phyloP scores from a whole-genome alignment of 2,888 invertebrate species.

The Agrochola lota region DNA sequence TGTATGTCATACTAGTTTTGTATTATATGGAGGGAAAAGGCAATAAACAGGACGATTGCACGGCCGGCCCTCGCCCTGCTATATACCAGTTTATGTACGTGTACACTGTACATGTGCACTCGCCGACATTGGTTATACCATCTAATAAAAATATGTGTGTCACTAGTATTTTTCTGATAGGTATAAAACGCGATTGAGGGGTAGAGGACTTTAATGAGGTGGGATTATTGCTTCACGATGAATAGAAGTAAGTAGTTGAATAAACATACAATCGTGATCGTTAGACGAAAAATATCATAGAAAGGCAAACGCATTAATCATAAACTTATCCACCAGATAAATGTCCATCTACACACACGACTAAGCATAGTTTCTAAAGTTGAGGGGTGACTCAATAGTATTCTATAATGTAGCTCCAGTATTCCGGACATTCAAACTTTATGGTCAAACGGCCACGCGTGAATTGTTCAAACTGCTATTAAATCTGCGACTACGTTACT shows the following conservation, averaged over 20 bases:
- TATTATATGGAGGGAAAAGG: slow-evolving; percentile 73
- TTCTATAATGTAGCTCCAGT: slow-evolving; percentile 56
- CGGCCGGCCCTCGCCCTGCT: slow-evolving; percentile 65
- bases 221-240: background rate
- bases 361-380: slow-evolving; percentile 53
- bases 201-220: slow-evolving; percentile 4
- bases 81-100: slow-evolving; percentile 56
- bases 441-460: slow-evolving; percentile 72
- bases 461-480: slow-evolving; percentile 75
- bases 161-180: slow-evolving; percentile 50
- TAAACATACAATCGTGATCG: slow-evolving; percentile 5
- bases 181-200: slow-evolving; percentile 34
- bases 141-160: slow-evolving; percentile 65
- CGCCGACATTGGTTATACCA: slow-evolving; percentile 57
- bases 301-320: slow-evolving; percentile 29
- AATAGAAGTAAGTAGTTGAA: slow-evolving; percentile 1
- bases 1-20: slow-evolving; percentile 76
- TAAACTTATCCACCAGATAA: slow-evolving; percentile 41
- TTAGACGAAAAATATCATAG: background rate
- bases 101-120: slow-evolving; percentile 51
- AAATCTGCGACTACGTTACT: slow-evolving; percentile 70
- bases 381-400: slow-evolving; percentile 53
- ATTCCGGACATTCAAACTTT: slow-evolving; percentile 66
- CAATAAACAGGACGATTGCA: slow-evolving; percentile 78
- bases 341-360: slow-evolving; percentile 46